phyloP scores from a whole-genome alignment of 2,113 vertebrate genomes.

The Alligator sinensis region DNA sequence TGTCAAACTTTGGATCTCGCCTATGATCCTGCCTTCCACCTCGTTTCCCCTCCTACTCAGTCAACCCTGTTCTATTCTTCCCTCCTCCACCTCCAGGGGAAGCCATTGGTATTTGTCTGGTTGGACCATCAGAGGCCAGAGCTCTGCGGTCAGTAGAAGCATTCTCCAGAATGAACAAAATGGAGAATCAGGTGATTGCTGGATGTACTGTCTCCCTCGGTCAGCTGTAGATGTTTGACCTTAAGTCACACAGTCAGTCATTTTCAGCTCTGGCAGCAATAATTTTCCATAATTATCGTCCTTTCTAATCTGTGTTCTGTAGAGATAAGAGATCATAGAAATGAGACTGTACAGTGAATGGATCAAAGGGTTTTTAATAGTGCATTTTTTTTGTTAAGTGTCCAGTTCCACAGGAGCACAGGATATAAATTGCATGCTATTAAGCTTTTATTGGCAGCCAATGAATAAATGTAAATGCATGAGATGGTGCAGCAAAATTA shows the following conservation, averaged over 20 bases:
- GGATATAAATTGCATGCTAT: constrained; percentile 16
- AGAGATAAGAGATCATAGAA: neutral
- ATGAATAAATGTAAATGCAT: constrained; percentile 9
- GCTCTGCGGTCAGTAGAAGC: neutral
- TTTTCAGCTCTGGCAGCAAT: neutral
- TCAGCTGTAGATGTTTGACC: neutral
- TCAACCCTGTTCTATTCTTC: neutral
- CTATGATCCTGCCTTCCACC: neutral
- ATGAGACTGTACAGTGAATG: neutral
- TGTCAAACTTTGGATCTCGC: fast-evolving
- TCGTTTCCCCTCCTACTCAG: neutral
- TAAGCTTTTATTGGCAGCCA: constrained; percentile 37
- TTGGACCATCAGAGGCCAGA: fast-evolving
- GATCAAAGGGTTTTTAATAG: constrained; percentile 18
- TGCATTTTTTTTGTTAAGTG: neutral
- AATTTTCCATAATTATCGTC: neutral
- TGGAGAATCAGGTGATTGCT: neutral
- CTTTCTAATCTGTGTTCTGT: neutral
- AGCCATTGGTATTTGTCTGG: neutral
- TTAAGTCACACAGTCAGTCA: neutral
- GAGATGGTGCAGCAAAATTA: constrained; percentile 45
- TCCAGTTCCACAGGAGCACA: neutral
- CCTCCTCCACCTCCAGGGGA: neutral
- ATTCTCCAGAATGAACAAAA: neutral
- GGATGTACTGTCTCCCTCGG: neutral